These are phyloP conservation scores for Tanypteryx hageni DNA, from an alignment of 2,888 invertebrate species.

Conservation along the genomic window DNA sequence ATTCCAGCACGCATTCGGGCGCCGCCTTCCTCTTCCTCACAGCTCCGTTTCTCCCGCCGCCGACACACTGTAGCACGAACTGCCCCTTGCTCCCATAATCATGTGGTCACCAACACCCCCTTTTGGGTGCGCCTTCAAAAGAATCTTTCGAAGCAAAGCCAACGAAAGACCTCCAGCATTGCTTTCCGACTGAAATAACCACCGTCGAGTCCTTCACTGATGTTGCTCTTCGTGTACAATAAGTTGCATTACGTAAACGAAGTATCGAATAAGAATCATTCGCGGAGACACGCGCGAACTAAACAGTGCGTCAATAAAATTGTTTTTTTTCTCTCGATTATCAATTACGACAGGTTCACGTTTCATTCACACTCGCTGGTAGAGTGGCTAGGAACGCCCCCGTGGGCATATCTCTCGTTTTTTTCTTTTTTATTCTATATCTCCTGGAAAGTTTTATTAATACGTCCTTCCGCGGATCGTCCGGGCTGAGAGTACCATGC, in stretches of 20 bases:
- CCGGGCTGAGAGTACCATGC: neutral
- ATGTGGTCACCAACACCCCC: conserved; percentile 21
- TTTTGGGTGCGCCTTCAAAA: neutral
- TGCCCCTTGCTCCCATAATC: neutral
- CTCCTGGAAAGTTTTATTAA: neutral
- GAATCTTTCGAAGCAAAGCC: neutral
- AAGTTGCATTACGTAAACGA: neutral
- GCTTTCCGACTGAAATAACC: neutral
- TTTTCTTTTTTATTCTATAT: neutral
- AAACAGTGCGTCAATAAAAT: neutral
- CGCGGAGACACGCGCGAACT: neutral
- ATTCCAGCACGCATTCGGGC: conserved; percentile 48
- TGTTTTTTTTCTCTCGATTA: neutral
- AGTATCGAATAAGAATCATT: neutral
- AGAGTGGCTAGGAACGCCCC: conserved; percentile 3
- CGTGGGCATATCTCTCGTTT: neutral
- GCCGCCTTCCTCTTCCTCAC: neutral
- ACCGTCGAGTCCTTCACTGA: neutral
- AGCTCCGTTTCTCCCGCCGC: neutral
- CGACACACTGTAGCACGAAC: neutral
- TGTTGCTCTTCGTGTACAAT: neutral
- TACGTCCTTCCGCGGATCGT: neutral
- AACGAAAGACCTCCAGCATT: neutral
- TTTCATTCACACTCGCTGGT: conserved; percentile 17
- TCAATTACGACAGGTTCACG: neutral